Evolutionary conservation across 2,113 vertebrate genomes (phyloP), one percentile per base, ranked within the genome.

Genomic region (Trachemys scripta): DNA sequence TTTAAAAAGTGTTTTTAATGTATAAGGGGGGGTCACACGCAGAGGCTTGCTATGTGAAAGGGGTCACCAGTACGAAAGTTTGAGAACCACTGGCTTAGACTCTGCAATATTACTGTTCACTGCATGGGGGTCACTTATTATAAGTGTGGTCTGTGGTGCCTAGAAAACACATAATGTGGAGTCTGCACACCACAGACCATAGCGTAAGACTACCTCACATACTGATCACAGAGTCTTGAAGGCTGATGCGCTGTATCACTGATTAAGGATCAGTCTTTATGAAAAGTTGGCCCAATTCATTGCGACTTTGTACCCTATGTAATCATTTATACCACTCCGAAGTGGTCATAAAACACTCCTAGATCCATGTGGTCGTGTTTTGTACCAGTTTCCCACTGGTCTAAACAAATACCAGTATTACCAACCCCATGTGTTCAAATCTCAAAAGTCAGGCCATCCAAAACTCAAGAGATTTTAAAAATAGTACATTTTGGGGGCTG

Each of bases 131-230:
- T 54, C 49, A 22, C 19, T 69, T 4, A 1, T 50, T 82, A 29
- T 0, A 9, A 72, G 50, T 3, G 50, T 7, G 45, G 53, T 2
- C 27, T n/a, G 13, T 56, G 53, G 22, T 84, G 86, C 0, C 14
- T 65, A 65, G 78, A 80, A 93, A 88, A 69, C 65, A 69, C 11
- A 62, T n/a, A 2, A 1, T 0, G 24, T 69, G 87, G 2, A 22
- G 62, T 11, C 38, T 29, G 81, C 90, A 53, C 17, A 22, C 47
- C 38, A 65, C 45, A n/a, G 13, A 45, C 6, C 47, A 87, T 38
- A 9, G 2, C 24, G 1, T 7, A 19, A 0, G 2, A 2, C 57
- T 76, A 38, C 1, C 2, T 42, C 8, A 13, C 24, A 45, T 16
- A 62, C 80, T 83, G 47, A 2, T 27, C 35, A 0, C 2, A 84